Base-by-base conservation (phyloP, 2,113 vertebrate species). In the Hemicordylus capensis region DNA sequence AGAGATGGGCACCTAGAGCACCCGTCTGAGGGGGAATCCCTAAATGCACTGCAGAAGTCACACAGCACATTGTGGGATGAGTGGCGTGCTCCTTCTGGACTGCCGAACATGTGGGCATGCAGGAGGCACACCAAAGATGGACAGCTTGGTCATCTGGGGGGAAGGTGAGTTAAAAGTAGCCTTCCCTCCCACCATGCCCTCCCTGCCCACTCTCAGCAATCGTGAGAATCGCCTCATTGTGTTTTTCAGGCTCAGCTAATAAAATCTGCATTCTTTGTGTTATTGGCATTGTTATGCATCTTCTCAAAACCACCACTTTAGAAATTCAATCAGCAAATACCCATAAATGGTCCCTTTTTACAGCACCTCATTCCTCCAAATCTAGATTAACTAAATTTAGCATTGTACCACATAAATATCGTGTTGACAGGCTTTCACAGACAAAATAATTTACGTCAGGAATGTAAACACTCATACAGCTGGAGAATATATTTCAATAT, bases 391-490 rank as follows among this genome's bases (percentile, higher is more conserved):
- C 78, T 76, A 84, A 92, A 81, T 88, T 79, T 91, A 74, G 44
- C 20, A 54, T 81, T 42, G 61, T 67, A 67, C 42, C 75, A 63
- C 75, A 76, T 19, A 70, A 66, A 85, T 85, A 59, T 87, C 51
- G 20, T 42, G 80, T 85, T 92, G 58, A 82, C 51, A 20, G 61
- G 59, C 84, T 14, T 83, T 85, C 88, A 81, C 85, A 85, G 74
- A 81, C 12, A 81, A 59, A 17, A 0, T 28, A 70, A 78, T 89
- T 88, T 83, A 56, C 6, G 34, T 76, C 63, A 42, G 75, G 26
- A 78, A 78, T 87, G 54, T 31, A 86, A 76, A 88, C 89, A 88
- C 89, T 78, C 82, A 48, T 63, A 34, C 85, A 86, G 11, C 22
- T 77, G 56, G 84, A n/a, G 22, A 34, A 46, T 28, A 73, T 42